A percentile compares a stretch with the other conserved stretches of the same genome.
These are phyloP conservation scores for Globia sparganii DNA, from an alignment of 2,888 invertebrate species.

Conservation along the genomic window DNA sequence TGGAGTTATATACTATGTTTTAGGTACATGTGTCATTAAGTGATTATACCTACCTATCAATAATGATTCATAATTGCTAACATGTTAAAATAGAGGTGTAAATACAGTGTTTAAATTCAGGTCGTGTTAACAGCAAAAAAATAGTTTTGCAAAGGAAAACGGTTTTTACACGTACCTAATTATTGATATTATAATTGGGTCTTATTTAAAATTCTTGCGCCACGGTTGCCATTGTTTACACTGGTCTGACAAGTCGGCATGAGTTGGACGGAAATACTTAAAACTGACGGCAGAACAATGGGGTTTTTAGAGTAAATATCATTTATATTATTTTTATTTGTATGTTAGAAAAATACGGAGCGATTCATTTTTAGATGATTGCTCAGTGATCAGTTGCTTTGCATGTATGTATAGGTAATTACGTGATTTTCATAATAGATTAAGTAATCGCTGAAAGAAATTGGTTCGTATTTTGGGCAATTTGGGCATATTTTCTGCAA, in stretches of 20 bases:
- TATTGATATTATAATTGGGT: neutral
- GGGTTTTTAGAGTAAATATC: constrained; percentile 19
- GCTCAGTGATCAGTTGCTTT: neutral
- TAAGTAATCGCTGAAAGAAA: neutral
- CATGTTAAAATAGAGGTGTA: neutral
- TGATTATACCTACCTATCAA: constrained; percentile 16
- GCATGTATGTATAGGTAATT: neutral
- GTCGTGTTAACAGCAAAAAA: constrained; percentile 5
- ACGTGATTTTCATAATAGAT: neutral
- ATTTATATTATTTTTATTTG: neutral
- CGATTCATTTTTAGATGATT: neutral
- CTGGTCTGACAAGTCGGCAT: neutral
- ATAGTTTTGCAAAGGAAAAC: constrained; percentile 11
- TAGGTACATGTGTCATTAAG: constrained; percentile 34
- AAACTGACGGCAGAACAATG: constrained; percentile 2
- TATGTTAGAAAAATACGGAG: neutral
- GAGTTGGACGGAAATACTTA: neutral
- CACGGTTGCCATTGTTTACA: constrained; percentile 20
- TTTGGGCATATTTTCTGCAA: neutral
- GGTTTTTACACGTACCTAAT: constrained; percentile 17
- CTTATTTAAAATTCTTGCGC: constrained; percentile 24
- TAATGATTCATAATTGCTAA: constrained; percentile 20
- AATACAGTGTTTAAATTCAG: neutral
- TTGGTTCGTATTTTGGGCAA: neutral
- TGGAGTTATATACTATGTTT: constrained; percentile 32